Base-by-base conservation (phyloP, 2,888 invertebrate genomes). In the Hipparchia sbordonii region DNA sequence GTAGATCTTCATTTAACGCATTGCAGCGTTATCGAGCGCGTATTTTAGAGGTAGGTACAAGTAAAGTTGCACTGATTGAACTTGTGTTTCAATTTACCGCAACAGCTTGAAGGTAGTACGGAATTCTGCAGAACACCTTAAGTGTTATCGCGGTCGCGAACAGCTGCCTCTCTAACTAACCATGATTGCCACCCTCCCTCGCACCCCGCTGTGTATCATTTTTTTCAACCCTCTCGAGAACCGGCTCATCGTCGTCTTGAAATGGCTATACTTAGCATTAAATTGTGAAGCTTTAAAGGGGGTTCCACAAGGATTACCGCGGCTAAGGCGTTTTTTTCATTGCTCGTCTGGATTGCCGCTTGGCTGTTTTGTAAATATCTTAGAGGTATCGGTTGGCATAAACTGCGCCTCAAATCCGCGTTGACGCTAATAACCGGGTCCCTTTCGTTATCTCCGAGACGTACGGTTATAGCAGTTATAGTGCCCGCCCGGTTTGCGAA, bases 231-330 rank as follows among this genome's bases (percentile, higher is more conserved):
- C 89, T 88, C 86, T 79, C 77, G 80, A 87, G 80, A 80, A 84
- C 85, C 82, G 84, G 84, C 86, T 88, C 84, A 81, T 81, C 82
- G 86, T 87, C 87, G 85, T 85, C 87, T 88, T 86, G 84, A 90
- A 90, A 93, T 91, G 89, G 90, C 89, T 87, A 89, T 90, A 90
- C 92, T 92, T 91, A 92, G 87, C 89, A 91, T 92, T 91, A 93
- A 92, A 92, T 92, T 89, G 89, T 89, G 85, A 85, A 87, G 86
- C 85, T 87, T 86, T 90, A 88, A 90, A 88, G 87, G 89, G 86
- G 84, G 87, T 90, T 90, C 85, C 83, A 76, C 82, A 80, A 79
- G 89, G 91, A 92, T 93, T 92, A 92, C 84, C 82, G 80, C 79
- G 82, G 84, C 82, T 79, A 82, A 80, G 82, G 82, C 81, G 81